These are phyloP conservation scores for Ethmia dodecea DNA, from an alignment of 2,888 invertebrate species.

Conservation along the genomic window DNA sequence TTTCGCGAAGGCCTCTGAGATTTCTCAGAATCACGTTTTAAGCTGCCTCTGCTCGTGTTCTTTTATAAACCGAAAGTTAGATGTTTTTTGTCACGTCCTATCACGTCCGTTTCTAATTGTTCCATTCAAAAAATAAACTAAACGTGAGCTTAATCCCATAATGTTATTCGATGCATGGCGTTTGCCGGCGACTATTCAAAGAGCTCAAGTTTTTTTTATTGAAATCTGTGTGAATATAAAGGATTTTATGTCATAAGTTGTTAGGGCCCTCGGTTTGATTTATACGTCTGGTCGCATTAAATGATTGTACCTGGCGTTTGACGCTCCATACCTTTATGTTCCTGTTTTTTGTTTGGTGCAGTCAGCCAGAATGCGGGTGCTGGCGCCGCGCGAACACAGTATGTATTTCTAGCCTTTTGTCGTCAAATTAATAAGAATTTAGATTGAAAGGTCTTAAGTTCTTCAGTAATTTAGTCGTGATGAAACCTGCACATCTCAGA, in stretches of 20 bases:
- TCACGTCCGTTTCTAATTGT: constrained; percentile 62
- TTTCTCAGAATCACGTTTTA: constrained; percentile 32
- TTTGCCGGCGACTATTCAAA: constrained; percentile 16
- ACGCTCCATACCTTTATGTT: constrained; percentile 29
- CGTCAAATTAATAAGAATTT: too few species aligned
- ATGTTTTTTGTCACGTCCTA: constrained; percentile 55
- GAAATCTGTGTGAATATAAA: constrained; percentile 57
- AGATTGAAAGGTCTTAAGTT: not conserved
- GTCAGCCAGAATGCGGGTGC: constrained; percentile 1
- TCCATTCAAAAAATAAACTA: constrained; percentile 51
- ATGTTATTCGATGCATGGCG: constrained; percentile 54
- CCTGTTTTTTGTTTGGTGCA: constrained; percentile 38
- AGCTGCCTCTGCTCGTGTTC: constrained; percentile 11
- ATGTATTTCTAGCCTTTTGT: too few species aligned
- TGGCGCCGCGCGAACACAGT: constrained; percentile 29
- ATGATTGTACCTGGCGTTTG: constrained; percentile 46
- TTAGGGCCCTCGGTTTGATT: constrained; percentile 58
- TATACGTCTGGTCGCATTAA: constrained; percentile 46
- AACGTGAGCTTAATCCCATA: constrained; percentile 59
- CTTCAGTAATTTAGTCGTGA: not conserved
- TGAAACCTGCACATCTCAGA: too few species aligned
- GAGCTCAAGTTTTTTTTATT: constrained; percentile 34
- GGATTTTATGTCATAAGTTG: constrained; percentile 70
- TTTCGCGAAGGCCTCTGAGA: constrained; percentile 26
- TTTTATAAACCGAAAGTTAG: constrained; percentile 28